Conservation (phyloP, 2,888 invertebrate species). For the Lamellibrachia satsuma region DNA sequence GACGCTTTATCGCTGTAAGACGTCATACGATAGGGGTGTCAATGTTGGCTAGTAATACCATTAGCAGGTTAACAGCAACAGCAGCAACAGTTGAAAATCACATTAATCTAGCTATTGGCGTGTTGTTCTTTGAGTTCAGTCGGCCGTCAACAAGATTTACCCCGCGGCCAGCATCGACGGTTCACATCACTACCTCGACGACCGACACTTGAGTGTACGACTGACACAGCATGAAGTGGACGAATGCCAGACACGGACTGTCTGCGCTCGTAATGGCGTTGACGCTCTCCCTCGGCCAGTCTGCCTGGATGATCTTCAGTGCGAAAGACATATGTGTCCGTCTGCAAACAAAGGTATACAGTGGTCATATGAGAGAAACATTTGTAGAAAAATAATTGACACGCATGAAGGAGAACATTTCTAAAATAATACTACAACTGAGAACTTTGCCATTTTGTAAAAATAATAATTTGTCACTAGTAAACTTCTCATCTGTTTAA, state of each 20-base stretch:
- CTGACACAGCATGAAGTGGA: not conserved
- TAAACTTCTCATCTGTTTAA: too few species aligned
- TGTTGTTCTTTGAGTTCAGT: too few species aligned
- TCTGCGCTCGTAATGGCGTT: not conserved
- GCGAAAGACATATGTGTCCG: not conserved
- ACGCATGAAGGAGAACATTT: not conserved
- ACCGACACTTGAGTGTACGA: not conserved
- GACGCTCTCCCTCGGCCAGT: not conserved
- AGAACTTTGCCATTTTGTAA: not conserved
- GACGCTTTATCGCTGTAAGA: too few species aligned
- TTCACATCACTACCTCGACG: not conserved
- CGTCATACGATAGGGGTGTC: too few species aligned
- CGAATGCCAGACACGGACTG: not conserved
- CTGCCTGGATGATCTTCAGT: slow-evolving; percentile 7
- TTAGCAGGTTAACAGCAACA: too few species aligned
- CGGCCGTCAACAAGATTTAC: too few species aligned
- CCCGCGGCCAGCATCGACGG: too few species aligned
- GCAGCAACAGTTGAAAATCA: too few species aligned
- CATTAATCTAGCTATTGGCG: too few species aligned
- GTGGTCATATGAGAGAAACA: not conserved
- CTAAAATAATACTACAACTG: not conserved
- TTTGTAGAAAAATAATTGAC: not conserved
- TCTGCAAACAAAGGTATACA: not conserved
- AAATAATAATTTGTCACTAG: too few species aligned
- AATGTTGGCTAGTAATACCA: too few species aligned